Evolutionary conservation across 2,797 vertebrate species (phyloP).

Genomic region (Galago senegalensis): DNA sequence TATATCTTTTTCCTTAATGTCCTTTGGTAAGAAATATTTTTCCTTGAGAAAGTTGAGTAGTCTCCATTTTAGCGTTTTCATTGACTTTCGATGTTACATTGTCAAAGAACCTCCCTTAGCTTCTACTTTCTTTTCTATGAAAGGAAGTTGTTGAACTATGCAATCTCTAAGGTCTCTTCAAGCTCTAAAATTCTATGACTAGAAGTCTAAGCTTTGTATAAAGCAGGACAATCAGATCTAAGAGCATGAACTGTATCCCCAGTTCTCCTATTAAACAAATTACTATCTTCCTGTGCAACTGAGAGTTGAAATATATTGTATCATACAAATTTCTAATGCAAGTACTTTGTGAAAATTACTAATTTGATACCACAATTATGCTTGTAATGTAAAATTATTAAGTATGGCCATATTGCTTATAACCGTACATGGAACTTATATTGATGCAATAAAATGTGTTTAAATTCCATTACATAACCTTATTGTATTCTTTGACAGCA

Average conservation of each 20-base stretch:
- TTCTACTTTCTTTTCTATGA: slow-evolving; percentile 68
- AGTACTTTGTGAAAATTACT: slow-evolving; percentile 88
- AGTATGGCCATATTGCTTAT: slow-evolving; percentile 85
- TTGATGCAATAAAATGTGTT: slow-evolving; percentile 89
- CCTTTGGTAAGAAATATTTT: neutral
- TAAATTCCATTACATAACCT: slow-evolving; percentile 88
- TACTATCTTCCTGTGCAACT: slow-evolving; percentile 80
- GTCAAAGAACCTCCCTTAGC: slow-evolving; percentile 34
- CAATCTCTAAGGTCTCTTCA: slow-evolving; percentile 70
- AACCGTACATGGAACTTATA: slow-evolving; percentile 87
- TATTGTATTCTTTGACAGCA: slow-evolving; percentile 86
- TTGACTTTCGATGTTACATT: neutral
- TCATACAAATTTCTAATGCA: slow-evolving; percentile 84
- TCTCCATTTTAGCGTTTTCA: neutral
- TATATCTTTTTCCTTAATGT: neutral
- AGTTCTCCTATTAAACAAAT: slow-evolving; percentile 81
- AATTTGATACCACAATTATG: slow-evolving; percentile 89
- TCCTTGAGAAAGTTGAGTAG: neutral
- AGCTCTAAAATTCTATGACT: slow-evolving; percentile 67
- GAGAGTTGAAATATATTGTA: slow-evolving; percentile 82
- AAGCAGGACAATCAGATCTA: slow-evolving; percentile 78
- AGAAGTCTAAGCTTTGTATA: slow-evolving; percentile 72
- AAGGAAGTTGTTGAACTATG: slow-evolving; percentile 71
- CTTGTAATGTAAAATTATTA: slow-evolving; percentile 89
- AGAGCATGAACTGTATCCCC: slow-evolving; percentile 78